Conservation (phyloP, 2,113 vertebrate genomes). For the Hassar affinis region DNA sequence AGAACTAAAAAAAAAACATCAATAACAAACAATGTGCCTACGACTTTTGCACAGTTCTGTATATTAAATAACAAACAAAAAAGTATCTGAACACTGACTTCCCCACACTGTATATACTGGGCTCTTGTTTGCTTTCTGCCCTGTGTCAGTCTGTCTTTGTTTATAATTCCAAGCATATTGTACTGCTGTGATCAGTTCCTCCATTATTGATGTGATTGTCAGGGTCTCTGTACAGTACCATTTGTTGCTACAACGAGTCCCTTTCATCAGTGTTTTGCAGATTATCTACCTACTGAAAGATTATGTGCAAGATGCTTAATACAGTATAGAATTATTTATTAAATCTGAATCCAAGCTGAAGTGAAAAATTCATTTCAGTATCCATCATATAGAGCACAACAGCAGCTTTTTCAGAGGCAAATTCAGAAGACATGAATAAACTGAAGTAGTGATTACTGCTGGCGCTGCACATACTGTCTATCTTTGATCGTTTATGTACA, state of each 20-base stretch:
- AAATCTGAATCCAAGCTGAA: not conserved
- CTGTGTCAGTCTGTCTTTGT: constrained; percentile 2
- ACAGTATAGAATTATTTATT: not conserved
- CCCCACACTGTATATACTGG: not conserved
- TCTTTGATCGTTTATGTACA: not conserved
- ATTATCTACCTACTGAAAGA: not conserved
- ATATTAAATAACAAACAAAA: not conserved
- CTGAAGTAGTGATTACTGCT: not conserved
- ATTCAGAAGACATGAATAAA: not conserved
- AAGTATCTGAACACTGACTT: not conserved
- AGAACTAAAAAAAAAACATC: no score
- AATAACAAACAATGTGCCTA: no score
- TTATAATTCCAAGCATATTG: not conserved
- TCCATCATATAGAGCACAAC: not conserved
- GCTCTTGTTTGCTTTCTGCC: not conserved
- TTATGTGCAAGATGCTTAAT: not conserved
- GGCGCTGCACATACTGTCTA: not conserved
- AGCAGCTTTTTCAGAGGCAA: not conserved
- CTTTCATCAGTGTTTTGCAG: not conserved
- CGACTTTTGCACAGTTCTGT: no score
- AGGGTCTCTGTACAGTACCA: not conserved
- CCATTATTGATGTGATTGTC: not conserved
- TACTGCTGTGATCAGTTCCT: constrained; percentile 1
- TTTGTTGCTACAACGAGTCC: not conserved
- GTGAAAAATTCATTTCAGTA: not conserved